Evolutionary conservation across 1,140 invertebrate species (phyloP).

Genomic region (Calliphora vicina): DNA sequence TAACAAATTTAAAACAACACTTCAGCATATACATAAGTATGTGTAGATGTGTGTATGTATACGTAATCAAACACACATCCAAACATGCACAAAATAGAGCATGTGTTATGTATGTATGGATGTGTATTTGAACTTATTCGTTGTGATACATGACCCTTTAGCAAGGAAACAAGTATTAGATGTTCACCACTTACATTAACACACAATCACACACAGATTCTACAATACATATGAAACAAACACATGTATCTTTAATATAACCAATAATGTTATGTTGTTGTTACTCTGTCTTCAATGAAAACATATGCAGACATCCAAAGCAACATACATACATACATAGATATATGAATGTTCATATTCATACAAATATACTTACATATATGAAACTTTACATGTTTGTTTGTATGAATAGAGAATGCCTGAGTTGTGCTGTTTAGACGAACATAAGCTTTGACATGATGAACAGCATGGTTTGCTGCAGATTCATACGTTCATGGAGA

Average conservation of each 20-base stretch:
- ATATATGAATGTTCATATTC: no score
- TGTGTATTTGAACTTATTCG: neutral
- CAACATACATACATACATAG: no score
- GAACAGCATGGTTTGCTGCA: neutral
- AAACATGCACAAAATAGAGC: neutral
- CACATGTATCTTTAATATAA: neutral
- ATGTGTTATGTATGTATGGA: neutral
- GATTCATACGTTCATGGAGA: neutral
- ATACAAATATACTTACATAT: neutral
- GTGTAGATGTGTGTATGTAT: neutral
- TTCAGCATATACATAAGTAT: neutral
- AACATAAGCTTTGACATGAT: constrained; percentile 16
- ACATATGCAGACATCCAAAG: neutral
- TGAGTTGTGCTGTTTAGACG: neutral
- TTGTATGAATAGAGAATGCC: neutral
- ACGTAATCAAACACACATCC: neutral
- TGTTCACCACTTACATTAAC: neutral
- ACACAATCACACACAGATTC: neutral
- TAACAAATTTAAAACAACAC: neutral
- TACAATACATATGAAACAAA: neutral
- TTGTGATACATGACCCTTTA: constrained; percentile 5
- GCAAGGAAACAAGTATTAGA: constrained; percentile 7
- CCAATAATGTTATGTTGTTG: neutral
- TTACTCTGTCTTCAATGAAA: neutral
- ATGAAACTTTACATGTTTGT: neutral